phyloP scores from a whole-genome alignment of 2,113 vertebrate genomes.

The Bungarus multicinctus region DNA sequence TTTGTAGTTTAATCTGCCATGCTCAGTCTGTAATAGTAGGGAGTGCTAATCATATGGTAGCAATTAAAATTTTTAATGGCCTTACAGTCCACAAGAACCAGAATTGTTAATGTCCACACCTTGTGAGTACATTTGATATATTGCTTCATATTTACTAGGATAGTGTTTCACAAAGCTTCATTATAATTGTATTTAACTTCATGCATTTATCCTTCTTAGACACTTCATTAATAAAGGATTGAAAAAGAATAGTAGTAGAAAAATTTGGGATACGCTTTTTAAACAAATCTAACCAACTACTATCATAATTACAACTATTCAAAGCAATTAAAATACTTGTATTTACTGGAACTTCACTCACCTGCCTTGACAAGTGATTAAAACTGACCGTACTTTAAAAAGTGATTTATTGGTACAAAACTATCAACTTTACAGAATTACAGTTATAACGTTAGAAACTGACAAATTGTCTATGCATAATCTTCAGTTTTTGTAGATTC shows the following conservation, averaged over 20 bases:
- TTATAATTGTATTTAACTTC: background rate
- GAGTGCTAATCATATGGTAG: background rate
- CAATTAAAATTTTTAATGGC: background rate
- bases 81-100: background rate
- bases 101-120: background rate
- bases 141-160: background rate
- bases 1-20: background rate
- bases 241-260: background rate
- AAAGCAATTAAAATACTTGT: background rate
- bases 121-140: background rate
- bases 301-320: background rate
- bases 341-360: background rate
- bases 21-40: background rate
- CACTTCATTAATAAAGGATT: background rate
- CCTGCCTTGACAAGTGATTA: background rate
- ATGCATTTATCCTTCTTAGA: background rate
- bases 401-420: conserved; percentile 45
- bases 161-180: background rate
- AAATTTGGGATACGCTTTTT: background rate
- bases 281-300: background rate
- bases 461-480: conserved; percentile 14
- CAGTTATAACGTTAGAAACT: conserved; percentile 31
- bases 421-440: conserved; percentile 46
- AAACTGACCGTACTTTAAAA: conserved; percentile 4
- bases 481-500: background rate